Percentiles rank a stretch among this genome's conserved stretches.
These are phyloP conservation scores for Crioceris asparagi DNA, from an alignment of 2,888 invertebrate genomes.

Conservation along the genomic window DNA sequence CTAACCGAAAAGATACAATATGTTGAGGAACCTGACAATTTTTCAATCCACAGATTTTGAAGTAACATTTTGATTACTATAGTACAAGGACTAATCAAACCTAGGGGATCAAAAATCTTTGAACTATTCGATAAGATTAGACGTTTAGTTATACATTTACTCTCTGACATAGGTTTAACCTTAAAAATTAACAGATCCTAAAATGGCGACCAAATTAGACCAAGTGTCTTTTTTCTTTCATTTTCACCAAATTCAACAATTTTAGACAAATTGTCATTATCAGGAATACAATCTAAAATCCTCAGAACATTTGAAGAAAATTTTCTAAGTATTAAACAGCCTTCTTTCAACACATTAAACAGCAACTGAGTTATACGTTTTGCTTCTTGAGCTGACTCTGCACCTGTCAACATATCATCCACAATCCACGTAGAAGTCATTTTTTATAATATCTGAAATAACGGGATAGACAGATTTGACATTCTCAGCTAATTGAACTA, in stretches of 20 bases:
- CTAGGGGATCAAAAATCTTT: constrained; percentile 17
- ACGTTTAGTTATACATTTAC: background rate
- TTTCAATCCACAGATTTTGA: constrained; percentile 13
- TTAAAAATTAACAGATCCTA: constrained; percentile 8
- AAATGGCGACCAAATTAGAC: constrained; percentile 11
- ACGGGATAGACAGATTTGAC: constrained; percentile 3
- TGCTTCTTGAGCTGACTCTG: constrained; percentile 4
- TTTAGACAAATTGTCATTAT: constrained; percentile 3
- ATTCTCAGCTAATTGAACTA: constrained; percentile 3
- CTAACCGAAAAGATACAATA: constrained; percentile 9
- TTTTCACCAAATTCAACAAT: constrained; percentile 9
- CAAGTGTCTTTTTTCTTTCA: constrained; percentile 12
- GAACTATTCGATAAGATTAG: constrained; percentile 10
- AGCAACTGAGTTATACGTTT: background rate
- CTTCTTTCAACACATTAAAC: constrained; percentile 5
- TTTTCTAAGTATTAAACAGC: constrained; percentile 13
- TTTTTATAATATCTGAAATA: constrained; percentile 5
- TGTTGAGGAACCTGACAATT: constrained; percentile 8
- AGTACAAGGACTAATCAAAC: constrained; percentile 14
- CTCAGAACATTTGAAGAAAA: constrained; percentile 8
- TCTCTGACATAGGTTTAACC: constrained; percentile 3
- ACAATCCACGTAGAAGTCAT: constrained; percentile 12
- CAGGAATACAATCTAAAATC: constrained; percentile 6
- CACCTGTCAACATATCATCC: constrained; percentile 7
- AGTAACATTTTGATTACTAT: constrained; percentile 16